Evolutionary conservation across 2,888 invertebrate species (phyloP), one percentile per base, ranked within the genome.

Genomic region (Melipona bicolor): DNA sequence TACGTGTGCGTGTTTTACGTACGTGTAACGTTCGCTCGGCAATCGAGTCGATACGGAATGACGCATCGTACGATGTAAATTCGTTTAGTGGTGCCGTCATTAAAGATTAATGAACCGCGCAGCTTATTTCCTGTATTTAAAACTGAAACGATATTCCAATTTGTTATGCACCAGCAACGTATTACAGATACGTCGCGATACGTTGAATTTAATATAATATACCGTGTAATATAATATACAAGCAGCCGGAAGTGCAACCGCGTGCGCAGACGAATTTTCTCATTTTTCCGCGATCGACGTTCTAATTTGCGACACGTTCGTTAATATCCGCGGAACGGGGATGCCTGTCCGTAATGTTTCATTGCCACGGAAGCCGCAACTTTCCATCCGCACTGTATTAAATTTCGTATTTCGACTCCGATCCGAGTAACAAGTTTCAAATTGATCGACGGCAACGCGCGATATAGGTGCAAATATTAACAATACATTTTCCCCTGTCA

Each of bases 401-500:
- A 88, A 84, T 81, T 67, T 27, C 74, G 62, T n/a, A n/a, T 32
- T 76, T 67, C 83, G 71, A 76, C 77, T 72, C 49, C 43, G 43
- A 36, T 43, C 43, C 61, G n/a, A 54, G 65, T 82, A 82, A 84
- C 87, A 70, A 84, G 77, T 84, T 87, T 80, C 79, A 61, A 69
- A 82, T 79, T 78, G 79, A 52, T 84, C 80, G 62, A 56, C 61
- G 61, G 54, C 75, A 50, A 72, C 61, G 72, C 77, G 70, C 64
- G 68, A 65, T 75, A 65, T 75, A 59, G 67, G 43, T 52, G 82
- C 87, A 88, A 88, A 88, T 87, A 88, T 88, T 89, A 88, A 87
- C 81, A 83, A 84, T 79, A 79, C 87, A 79, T 84, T 80, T 74
- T 71, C 75, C 43, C 54, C 69, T 54, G 88, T 81, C 88, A 68